These are phyloP conservation scores for Prosapia bicincta DNA, from an alignment of 2,888 invertebrate genomes.

Conservation along the genomic window DNA sequence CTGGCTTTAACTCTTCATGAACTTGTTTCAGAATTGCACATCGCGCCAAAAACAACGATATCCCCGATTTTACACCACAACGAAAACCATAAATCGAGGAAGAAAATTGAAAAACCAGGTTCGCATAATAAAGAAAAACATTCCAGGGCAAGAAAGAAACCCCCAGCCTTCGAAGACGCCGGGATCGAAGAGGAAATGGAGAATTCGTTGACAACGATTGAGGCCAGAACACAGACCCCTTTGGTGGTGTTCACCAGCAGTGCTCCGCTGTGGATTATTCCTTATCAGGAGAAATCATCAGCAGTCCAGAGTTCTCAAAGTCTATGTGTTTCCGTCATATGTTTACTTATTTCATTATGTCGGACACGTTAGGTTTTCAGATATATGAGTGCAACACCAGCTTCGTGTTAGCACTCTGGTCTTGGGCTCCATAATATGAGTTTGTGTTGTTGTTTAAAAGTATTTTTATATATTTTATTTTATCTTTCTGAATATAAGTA, in stretches of 20 bases:
- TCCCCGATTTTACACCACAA: constrained; percentile 32
- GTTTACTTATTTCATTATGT: not conserved
- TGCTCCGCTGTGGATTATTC: constrained; percentile 31
- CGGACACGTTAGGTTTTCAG: not conserved
- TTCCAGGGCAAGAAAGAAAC: constrained; percentile 27
- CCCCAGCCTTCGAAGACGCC: constrained; percentile 22
- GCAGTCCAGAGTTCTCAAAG: not conserved
- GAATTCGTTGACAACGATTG: constrained; percentile 10
- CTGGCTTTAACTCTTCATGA: too few species aligned
- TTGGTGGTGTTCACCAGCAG: constrained; percentile 20
- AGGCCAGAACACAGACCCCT: constrained; percentile 14
- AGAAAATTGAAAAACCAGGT: constrained; percentile 24
- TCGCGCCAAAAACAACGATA: constrained; percentile 35
- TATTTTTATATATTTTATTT: too few species aligned
- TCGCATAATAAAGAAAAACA: constrained; percentile 21
- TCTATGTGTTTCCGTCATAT: not conserved
- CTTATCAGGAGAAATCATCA: constrained; percentile 25
- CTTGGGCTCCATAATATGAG: too few species aligned
- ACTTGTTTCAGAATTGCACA: constrained; percentile 34
- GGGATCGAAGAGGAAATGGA: constrained; percentile 10
- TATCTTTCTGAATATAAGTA: too few species aligned
- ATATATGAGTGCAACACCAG: too few species aligned
- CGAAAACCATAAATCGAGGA: constrained; percentile 18
- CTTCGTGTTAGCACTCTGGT: too few species aligned
- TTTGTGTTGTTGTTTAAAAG: too few species aligned